Base-by-base conservation (phyloP, 2,113 vertebrate genomes). In the Rhinogobius similis region DNA sequence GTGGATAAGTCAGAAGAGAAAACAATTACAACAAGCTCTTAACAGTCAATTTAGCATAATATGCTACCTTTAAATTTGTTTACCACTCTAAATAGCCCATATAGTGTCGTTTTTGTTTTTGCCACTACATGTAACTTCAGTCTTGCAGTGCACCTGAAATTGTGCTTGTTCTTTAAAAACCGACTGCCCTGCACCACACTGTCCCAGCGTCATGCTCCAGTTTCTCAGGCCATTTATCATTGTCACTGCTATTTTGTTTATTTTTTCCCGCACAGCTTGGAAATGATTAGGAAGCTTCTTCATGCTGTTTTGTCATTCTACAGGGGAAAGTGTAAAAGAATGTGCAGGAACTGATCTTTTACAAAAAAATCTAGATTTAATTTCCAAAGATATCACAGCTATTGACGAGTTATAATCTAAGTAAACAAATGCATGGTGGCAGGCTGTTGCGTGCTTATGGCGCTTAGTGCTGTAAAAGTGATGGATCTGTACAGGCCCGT, bases 201-300 rank as follows among this genome's bases (percentile, higher is more conserved):
- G 58, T 77, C 72, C 62, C 74, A 36, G 70, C 71, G 72, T 82
- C 80, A 82, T 87, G 90, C 74, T 90, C 88, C 55, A 88, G n/a
- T 90, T 91, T 91, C 80, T 68, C 55, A 52, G 58, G 70, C 73
- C 76, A 89, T 92, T 91, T 80, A 88, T 92, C 90, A 90, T 50
- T 88, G 89, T 91, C 88, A 87, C 66, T 24, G 66, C 6, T 36
- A 67, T 73, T 65, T 24, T 68, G 70, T 79, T 67, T 52, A 59
- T 59, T 16, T 23, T 24, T 36, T 20, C 53, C 1, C 18, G 41
- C 44, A 48, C 56, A 62, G 70, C 59, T 62, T 67, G 39, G 80
- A 77, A 62, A 77, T 56, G 71, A 82, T 70, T 67, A 55, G 55
- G 36, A 27, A 78, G 44, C 65, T n/a, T 82, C 65, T 68, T 48